phyloP scores from a whole-genome alignment of 1,140 invertebrate genomes.

The Bombus sylvicola region DNA sequence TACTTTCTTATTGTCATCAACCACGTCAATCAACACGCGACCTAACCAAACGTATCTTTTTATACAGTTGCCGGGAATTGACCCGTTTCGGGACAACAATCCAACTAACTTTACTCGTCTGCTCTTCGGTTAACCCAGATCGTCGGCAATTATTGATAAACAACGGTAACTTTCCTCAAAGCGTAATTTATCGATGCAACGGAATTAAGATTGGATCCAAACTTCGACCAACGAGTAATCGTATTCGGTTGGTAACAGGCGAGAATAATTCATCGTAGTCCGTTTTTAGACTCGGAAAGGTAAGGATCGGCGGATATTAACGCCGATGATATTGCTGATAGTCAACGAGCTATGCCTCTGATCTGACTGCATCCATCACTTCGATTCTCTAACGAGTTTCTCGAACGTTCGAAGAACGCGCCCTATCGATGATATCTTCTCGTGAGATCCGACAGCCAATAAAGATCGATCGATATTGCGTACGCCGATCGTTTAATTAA shows the following conservation, averaged over 20 bases:
- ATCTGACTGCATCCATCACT: slow-evolving; percentile 40
- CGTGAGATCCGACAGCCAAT: not conserved
- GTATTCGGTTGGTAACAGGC: not conserved
- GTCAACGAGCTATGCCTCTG: slow-evolving; percentile 10
- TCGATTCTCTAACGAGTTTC: slow-evolving; percentile 8
- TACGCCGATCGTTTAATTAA: not conserved
- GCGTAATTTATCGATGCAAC: slow-evolving; percentile 16
- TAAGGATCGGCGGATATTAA: not conserved
- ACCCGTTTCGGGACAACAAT: slow-evolving; percentile 4
- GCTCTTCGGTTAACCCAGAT: not conserved
- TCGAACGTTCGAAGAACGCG: slow-evolving; percentile 42
- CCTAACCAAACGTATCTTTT: not conserved
- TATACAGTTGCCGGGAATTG: not conserved
- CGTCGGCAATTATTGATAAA: not conserved
- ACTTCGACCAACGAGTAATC: not conserved
- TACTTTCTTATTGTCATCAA: not conserved
- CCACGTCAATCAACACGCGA: not conserved
- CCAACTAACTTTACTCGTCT: not conserved
- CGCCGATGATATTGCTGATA: slow-evolving; percentile 36
- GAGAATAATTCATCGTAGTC: slow-evolving; percentile 38
- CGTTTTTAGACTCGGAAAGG: slow-evolving; percentile 4
- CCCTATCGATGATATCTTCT: not conserved
- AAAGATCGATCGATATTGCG: not conserved
- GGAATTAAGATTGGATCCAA: slow-evolving; percentile 45
- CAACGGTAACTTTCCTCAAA: not conserved